Percentiles rank a stretch among this genome's conserved stretches.
Conservation (phyloP, 1,140 invertebrate species). For the Cardiocondyla obscurior region DNA sequence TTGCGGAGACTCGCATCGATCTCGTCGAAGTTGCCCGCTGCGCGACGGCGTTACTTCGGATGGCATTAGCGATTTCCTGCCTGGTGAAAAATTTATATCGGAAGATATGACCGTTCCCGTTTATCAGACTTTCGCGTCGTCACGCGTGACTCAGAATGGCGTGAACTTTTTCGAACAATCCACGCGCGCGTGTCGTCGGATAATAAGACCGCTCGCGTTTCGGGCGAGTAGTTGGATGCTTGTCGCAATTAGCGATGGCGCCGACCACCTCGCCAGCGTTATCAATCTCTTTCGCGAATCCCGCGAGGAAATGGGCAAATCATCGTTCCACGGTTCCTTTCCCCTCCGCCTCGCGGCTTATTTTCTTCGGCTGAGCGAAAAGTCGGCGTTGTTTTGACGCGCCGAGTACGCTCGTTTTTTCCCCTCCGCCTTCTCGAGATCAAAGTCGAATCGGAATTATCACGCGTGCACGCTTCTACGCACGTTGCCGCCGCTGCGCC, state of each 20-base stretch:
- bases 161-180: neutral
- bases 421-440: neutral
- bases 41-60: slow-evolving; percentile 13
- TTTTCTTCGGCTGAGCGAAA: slow-evolving; percentile 6
- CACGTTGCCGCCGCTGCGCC: neutral
- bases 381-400: slow-evolving; percentile 17
- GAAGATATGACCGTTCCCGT: slow-evolving; percentile 40
- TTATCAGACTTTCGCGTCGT: slow-evolving; percentile 47
- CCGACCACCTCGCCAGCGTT: neutral
- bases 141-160: slow-evolving; percentile 35
- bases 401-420: neutral
- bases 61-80: slow-evolving; percentile 36
- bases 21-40: slow-evolving; percentile 11
- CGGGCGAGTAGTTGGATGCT: slow-evolving; percentile 13
- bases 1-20: slow-evolving; percentile 47
- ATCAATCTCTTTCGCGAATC: slow-evolving; percentile 35
- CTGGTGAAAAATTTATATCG: slow-evolving; percentile 32
- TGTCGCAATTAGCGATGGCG: slow-evolving; percentile 22
- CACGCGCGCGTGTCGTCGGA: neutral
- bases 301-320: neutral
- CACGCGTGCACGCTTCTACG: neutral
- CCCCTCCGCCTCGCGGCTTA: neutral
- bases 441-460: slow-evolving; percentile 28
- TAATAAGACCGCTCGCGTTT: neutral
- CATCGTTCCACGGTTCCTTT: neutral